A percentile compares a stretch with the other conserved stretches of the same genome.
Conservation (phyloP, 2,888 invertebrate species). For the Chymomyza caudatula region DNA sequence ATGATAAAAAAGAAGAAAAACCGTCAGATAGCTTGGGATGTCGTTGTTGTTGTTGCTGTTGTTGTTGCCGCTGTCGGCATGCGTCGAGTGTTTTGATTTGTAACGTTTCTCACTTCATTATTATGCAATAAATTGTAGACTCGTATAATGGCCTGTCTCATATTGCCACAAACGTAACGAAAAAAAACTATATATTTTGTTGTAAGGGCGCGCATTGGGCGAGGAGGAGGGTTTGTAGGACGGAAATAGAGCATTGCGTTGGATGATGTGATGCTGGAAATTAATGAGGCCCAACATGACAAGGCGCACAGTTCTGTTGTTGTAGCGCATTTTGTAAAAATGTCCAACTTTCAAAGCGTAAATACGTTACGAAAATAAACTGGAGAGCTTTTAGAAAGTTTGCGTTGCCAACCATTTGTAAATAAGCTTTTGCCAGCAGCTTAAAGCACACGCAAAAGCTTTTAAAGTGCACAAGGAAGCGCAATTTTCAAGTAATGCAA, state of each 20-base stretch:
- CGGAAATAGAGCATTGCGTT: conserved; percentile 55
- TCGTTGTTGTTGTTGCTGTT: background rate
- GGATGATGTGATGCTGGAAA: conserved; percentile 32
- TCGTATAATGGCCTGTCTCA: too few species aligned
- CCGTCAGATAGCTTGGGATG: background rate
- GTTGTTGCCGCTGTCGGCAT: conserved; percentile 48
- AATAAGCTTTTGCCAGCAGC: background rate
- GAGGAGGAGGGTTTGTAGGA: conserved; percentile 9
- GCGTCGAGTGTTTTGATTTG: conserved; percentile 77
- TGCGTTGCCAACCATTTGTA: conserved; percentile 33
- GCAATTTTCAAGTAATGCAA: background rate
- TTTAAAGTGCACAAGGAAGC: background rate
- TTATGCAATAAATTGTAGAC: conserved; percentile 74
- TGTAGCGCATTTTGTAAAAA: background rate
- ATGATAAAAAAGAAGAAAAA: conserved; percentile 63
- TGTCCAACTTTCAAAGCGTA: background rate
- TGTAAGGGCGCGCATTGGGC: conserved; percentile 23
- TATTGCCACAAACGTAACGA: background rate
- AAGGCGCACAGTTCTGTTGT: conserved; percentile 8
- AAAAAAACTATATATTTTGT: background rate
- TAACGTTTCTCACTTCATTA: conserved; percentile 78
- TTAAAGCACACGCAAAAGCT: background rate
- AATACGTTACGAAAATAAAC: background rate
- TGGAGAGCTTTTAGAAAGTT: background rate
- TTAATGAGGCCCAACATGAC: conserved; percentile 62